Conservation (phyloP, 2,113 vertebrate genomes). For the Alouatta palliata region DNA sequence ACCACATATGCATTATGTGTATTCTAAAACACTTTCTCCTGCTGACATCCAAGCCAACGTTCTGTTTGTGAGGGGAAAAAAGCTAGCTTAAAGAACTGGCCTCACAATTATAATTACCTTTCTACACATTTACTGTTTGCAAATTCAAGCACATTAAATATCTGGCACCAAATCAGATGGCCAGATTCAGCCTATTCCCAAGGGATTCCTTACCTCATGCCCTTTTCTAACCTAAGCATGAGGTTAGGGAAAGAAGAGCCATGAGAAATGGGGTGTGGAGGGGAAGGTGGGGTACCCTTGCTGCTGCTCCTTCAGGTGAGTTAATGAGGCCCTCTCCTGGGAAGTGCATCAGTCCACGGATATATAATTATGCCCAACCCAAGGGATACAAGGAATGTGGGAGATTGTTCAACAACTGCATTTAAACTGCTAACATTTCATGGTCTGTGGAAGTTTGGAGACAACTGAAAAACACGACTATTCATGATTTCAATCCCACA, state of each 20-base stretch:
- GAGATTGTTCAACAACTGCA: neutral
- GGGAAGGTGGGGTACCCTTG: fast-evolving
- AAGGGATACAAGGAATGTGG: neutral
- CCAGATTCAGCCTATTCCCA: neutral
- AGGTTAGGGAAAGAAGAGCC: neutral
- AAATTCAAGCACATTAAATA: neutral
- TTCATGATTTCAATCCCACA: neutral
- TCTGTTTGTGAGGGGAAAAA: neutral
- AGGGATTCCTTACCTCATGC: neutral
- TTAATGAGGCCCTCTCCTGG: no score
- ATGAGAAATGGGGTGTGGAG: no score
- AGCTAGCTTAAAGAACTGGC: neutral
- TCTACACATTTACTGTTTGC: neutral
- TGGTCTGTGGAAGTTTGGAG: neutral
- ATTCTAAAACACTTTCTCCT: neutral
- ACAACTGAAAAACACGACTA: neutral
- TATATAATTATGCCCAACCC: neutral
- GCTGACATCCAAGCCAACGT: neutral
- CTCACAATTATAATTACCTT: neutral
- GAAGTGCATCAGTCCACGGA: neutral
- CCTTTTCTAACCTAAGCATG: neutral
- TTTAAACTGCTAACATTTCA: neutral
- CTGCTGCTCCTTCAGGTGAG: neutral
- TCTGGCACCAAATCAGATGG: neutral
- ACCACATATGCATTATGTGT: neutral